A percentile compares a stretch with the other conserved stretches of the same genome.
These are phyloP conservation scores for roundworm (Caenorhabditis elegans) DNA, from an alignment of 1,140 invertebrate species.

Conservation along the genomic window WBcel235 BX284605.5:13395501-13396000, in stretches of 20 bases:
- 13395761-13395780: not conserved
- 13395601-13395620: not conserved
- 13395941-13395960: too few relatives aligned
- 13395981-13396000: too few relatives aligned
- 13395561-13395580: constrained; percentile 31
- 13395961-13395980: too few relatives aligned
- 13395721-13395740: not conserved
- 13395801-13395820: not conserved
- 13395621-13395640: not conserved
- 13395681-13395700: not conserved
- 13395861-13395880: too few relatives aligned
- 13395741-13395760: not conserved
- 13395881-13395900: too few relatives aligned
- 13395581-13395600: not conserved
- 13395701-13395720: not conserved
- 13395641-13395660: not conserved
- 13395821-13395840: too few relatives aligned
- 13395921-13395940: too few relatives aligned
- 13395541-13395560: constrained; percentile 31
- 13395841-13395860: too few relatives aligned
- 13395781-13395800: not conserved
- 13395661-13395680: not conserved
- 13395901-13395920: too few relatives aligned
- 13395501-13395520: not conserved
- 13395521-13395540: constrained; percentile 31